A percentile compares a stretch with the other conserved stretches of the same genome.
Evolutionary conservation across 2,888 invertebrate species (phyloP).

Genomic region (Ormia ochracea): DNA sequence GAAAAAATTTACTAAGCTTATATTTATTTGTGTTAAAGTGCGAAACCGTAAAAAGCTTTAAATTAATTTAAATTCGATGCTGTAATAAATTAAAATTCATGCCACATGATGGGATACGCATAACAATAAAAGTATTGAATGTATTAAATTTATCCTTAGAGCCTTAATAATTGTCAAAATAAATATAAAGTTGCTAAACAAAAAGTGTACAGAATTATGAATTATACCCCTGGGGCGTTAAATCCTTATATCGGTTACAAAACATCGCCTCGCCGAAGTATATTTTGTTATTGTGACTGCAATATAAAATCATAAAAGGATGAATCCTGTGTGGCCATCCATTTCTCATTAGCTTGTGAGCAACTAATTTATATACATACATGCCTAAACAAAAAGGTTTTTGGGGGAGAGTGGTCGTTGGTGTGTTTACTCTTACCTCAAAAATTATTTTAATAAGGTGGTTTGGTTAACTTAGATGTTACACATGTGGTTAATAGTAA

Average conservation of each 20-base stretch:
- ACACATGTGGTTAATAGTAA: slow-evolving; percentile 75
- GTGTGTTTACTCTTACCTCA: not conserved
- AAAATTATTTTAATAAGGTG: slow-evolving; percentile 10
- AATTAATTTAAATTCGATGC: slow-evolving; percentile 65
- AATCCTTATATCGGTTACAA: slow-evolving; percentile 66
- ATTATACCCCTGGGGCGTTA: slow-evolving; percentile 72
- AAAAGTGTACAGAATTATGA: slow-evolving; percentile 67
- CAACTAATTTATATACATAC: slow-evolving; percentile 10
- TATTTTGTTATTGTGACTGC: slow-evolving; percentile 55
- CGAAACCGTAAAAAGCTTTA: slow-evolving; percentile 61
- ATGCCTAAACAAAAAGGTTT: not conserved
- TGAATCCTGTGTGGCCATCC: slow-evolving; percentile 55
- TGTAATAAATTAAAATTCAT: slow-evolving; percentile 39
- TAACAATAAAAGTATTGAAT: slow-evolving; percentile 16
- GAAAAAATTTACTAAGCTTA: not conserved
- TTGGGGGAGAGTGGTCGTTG: slow-evolving; percentile 44
- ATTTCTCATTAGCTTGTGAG: not conserved
- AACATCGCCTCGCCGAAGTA: slow-evolving; percentile 16
- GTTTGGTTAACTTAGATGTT: slow-evolving; percentile 61
- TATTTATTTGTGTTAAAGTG: slow-evolving; percentile 48
- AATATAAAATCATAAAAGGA: slow-evolving; percentile 45
- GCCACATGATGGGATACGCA: slow-evolving; percentile 13
- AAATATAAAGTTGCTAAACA: slow-evolving; percentile 2
- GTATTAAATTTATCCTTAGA: slow-evolving; percentile 63
- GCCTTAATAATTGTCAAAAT: slow-evolving; percentile 69